Evolutionary conservation across 2,113 vertebrate genomes (phyloP).

Genomic region (Acanthisitta chloris): DNA sequence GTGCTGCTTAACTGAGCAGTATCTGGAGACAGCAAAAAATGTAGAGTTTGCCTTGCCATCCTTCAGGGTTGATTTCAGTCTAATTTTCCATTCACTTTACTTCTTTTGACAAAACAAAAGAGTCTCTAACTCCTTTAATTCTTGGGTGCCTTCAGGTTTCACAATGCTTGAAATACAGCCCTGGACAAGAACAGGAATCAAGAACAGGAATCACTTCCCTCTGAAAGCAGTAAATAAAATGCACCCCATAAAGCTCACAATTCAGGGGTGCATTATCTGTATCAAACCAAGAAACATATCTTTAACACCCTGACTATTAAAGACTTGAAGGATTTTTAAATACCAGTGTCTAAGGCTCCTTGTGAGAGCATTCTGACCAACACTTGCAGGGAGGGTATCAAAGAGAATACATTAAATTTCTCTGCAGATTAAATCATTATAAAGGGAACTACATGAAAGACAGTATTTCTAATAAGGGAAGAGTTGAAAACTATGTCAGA

Average conservation of each 20-base stretch:
- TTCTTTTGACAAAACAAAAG: not conserved
- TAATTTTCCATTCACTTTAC: not conserved
- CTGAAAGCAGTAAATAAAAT: not conserved
- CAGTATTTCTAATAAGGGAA: not conserved
- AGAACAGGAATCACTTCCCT: not conserved
- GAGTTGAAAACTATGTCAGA: conserved; percentile 27
- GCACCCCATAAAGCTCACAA: not conserved
- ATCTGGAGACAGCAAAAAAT: not conserved
- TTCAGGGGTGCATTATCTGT: not conserved
- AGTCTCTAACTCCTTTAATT: not conserved
- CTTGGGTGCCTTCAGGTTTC: not conserved
- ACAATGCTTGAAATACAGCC: not conserved
- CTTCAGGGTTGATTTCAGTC: not conserved
- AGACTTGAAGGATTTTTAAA: conserved; percentile 10
- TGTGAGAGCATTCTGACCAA: not conserved
- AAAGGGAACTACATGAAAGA: conserved; percentile 44
- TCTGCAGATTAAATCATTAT: conserved; percentile 33
- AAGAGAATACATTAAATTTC: conserved; percentile 40
- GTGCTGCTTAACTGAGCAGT: not conserved
- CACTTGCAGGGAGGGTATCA: conserved; percentile 1
- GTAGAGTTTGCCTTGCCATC: not conserved
- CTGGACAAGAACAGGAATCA: not conserved
- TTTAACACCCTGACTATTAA: not conserved
- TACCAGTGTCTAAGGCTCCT: not conserved
- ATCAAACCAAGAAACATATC: not conserved